These are phyloP conservation scores for Anser brachyrhynchus DNA, from an alignment of 2,113 vertebrate species.

Conservation along the genomic window DNA sequence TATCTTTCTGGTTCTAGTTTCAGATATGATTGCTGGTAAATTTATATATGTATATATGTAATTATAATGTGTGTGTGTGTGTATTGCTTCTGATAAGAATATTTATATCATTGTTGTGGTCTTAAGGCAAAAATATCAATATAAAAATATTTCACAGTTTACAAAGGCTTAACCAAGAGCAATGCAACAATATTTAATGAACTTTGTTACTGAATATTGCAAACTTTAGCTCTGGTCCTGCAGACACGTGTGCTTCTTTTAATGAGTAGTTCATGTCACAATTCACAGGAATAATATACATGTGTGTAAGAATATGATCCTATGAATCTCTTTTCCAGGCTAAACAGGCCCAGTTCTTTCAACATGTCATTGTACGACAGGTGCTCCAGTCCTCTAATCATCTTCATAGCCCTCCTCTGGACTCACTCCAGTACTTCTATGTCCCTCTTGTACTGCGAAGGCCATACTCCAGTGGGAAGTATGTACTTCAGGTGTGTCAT, in stretches of 20 bases:
- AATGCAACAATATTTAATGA: background rate
- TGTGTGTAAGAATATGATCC: background rate
- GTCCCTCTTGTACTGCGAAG: too few species aligned
- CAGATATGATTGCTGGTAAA: background rate
- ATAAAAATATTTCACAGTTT: background rate
- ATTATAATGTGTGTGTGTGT: background rate
- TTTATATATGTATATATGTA: background rate
- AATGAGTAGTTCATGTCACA: background rate
- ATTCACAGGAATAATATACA: background rate
- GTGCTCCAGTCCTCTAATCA: background rate
- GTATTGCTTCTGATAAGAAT: background rate
- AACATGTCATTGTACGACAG: too few species aligned
- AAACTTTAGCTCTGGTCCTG: background rate
- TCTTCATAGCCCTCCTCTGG: background rate
- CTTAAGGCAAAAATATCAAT: background rate
- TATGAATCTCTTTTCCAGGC: background rate
- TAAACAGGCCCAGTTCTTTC: background rate
- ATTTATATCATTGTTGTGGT: background rate
- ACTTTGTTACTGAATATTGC: background rate
- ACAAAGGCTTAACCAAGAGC: background rate
- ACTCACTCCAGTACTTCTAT: too few species aligned
- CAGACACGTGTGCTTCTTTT: background rate
- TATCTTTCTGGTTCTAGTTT: background rate
- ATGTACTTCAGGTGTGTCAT: too few species aligned
- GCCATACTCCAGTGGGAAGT: too few species aligned